Percentiles rank a stretch among this genome's conserved stretches.
phyloP scores from a whole-genome alignment of 2,113 vertebrate genomes.

The Lepisosteus osseus region DNA sequence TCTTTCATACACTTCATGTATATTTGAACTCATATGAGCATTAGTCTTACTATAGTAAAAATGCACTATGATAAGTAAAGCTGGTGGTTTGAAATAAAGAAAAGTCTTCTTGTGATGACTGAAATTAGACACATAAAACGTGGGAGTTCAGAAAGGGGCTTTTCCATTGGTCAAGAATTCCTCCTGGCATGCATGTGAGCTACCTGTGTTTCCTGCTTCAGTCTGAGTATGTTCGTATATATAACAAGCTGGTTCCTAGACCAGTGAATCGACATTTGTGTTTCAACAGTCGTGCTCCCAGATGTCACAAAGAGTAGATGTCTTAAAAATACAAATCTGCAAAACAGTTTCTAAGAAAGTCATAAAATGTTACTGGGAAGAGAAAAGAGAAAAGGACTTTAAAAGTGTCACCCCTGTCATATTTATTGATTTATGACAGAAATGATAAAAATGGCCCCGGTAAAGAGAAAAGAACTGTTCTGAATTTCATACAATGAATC shows the following conservation, averaged over 20 bases:
- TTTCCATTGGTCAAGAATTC: too few relatives aligned
- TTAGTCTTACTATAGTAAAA: too few relatives aligned
- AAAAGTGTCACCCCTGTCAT: conserved; percentile 82
- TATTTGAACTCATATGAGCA: too few relatives aligned
- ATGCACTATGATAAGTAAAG: too few relatives aligned
- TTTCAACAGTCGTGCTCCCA: conserved; percentile 22
- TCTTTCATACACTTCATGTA: too few relatives aligned
- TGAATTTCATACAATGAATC: conserved; percentile 82
- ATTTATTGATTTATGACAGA: conserved; percentile 92
- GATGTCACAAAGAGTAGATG: conserved; percentile 46
- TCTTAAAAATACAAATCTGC: conserved; percentile 51
- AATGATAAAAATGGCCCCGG: conserved; percentile 82
- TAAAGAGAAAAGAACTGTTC: conserved; percentile 69
- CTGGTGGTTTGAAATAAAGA: too few relatives aligned
- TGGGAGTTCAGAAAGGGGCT: too few relatives aligned
- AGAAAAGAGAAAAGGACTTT: conserved; percentile 57
- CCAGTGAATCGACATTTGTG: conserved; percentile 47
- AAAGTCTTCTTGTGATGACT: too few relatives aligned
- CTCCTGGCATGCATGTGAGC: too few relatives aligned
- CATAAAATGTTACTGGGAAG: conserved; percentile 34
- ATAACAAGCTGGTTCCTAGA: not conserved
- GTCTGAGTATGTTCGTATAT: too few relatives aligned
- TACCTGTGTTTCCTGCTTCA: conserved; percentile 22
- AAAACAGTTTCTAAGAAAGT: conserved; percentile 42
- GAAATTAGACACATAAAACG: too few relatives aligned